Percentiles rank a stretch among this genome's conserved stretches.
Conservation (phyloP, 2,888 invertebrate genomes). For the Nomada fucata region DNA sequence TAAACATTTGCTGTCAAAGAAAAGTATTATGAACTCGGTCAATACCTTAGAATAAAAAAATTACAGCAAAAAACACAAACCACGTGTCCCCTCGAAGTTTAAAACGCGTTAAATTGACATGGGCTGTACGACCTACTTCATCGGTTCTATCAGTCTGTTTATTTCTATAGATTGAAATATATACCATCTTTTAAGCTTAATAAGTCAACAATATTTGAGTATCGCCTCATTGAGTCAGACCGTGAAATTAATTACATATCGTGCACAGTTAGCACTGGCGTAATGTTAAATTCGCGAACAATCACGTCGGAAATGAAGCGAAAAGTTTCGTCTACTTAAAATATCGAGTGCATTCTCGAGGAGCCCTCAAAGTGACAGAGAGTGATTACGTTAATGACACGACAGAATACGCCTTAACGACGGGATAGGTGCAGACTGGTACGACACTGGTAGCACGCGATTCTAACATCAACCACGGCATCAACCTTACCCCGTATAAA, state of each 20-base stretch:
- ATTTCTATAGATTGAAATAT: too few species aligned
- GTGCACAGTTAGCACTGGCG: neutral
- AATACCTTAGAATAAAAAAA: neutral
- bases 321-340: slow-evolving; percentile 57
- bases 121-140: neutral
- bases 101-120: too few species aligned
- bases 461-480: slow-evolving; percentile 77
- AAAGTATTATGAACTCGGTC: neutral
- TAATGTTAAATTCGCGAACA: slow-evolving; percentile 39
- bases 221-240: neutral
- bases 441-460: slow-evolving; percentile 79
- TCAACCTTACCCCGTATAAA: slow-evolving; percentile 59
- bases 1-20: slow-evolving; percentile 19
- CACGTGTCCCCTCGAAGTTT: too few species aligned
- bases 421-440: slow-evolving; percentile 78
- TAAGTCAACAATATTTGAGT: too few species aligned
- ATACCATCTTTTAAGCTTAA: too few species aligned
- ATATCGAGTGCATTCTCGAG: slow-evolving; percentile 63
- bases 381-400: slow-evolving; percentile 81
- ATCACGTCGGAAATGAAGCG: slow-evolving; percentile 46
- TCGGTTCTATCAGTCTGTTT: neutral
- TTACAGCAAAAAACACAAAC: neutral
- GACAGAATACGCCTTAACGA: slow-evolving; percentile 62
- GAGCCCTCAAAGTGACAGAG: slow-evolving; percentile 75
- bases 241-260: slow-evolving; percentile 18